Evolutionary conservation across 2,113 vertebrate genomes (phyloP).

Genomic region (Aldabrachelys gigantea): DNA sequence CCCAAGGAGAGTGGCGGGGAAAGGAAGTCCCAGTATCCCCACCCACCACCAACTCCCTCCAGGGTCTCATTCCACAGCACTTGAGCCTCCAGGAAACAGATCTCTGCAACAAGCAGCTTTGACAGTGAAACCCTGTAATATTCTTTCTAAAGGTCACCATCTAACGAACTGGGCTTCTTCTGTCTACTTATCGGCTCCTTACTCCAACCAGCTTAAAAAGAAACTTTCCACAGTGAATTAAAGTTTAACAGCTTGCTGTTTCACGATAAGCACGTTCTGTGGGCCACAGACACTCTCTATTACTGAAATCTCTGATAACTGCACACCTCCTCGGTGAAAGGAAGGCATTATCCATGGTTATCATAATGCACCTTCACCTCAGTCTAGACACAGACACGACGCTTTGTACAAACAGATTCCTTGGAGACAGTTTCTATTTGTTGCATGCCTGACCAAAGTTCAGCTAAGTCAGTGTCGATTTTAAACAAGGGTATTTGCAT

Average conservation of each 20-base stretch:
- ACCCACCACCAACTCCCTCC: neutral
- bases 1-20: neutral
- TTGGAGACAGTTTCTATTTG: neutral
- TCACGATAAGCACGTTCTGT: conserved; percentile 54
- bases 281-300: neutral
- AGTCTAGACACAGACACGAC: neutral
- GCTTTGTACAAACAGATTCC: neutral
- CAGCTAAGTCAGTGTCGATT: neutral
- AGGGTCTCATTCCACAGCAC: neutral
- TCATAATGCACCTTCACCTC: neutral
- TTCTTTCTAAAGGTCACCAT: conserved; percentile 59
- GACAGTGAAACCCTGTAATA: conserved; percentile 29
- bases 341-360: neutral
- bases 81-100: neutral
- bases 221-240: conserved; percentile 55
- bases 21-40: neutral
- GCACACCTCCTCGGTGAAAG: neutral
- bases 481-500: neutral
- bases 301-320: neutral
- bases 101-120: neutral
- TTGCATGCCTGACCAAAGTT: fast-evolving
- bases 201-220: conserved; percentile 41
- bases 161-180: neutral
- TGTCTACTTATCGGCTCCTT: conserved; percentile 38
- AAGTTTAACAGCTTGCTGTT: conserved; percentile 27